Base-by-base conservation (phyloP, 2,113 vertebrate genomes). In the Proterorhinus semilunaris region DNA sequence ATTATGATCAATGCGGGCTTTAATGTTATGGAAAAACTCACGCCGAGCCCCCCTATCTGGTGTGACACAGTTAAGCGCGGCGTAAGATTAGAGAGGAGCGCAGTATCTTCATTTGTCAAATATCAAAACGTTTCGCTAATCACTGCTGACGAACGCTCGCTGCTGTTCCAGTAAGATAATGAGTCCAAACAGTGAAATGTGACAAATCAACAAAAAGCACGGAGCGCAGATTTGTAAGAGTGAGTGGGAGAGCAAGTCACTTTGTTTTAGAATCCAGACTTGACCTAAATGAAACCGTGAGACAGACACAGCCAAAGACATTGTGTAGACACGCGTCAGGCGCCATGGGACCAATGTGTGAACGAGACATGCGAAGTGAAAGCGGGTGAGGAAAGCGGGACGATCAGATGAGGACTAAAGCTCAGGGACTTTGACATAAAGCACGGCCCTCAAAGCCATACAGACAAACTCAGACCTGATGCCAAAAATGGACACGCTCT, bases 1-100 rank as follows among this genome's bases (percentile, higher is more conserved):
- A 91, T 93, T 90, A 90, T 82, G 83, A 91, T 92, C 86, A 88
- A 90, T 87, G 76, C 64, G 0, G 69, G 79, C 82, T 87, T 90
- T 90, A 90, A 87, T 92, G 89, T 89, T 85, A 84, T 75, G 79
- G 76, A 83, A 90, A 55, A 90, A 87, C 72, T 86, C 78, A 80
- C 76, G 82, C 65, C 8, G 52, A 73, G 69, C 71, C 61, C 72
- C 61, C 80, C 68, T 85, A 92, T 90, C 88, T 89, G 48, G 69
- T 79, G 64, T 80, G 83, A 87, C 85, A 86, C 86, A 79, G 81
- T 88, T 86, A 85, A 73, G 46, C 68, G 10, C 67, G 11, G 71
- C 1, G 46, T 61, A 68, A 89, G 89, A 91, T 91, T 89, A 88
- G 78, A 87, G 83, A 79, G 27, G 27, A 58, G 80, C 64, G 70